Base-by-base conservation (phyloP, 2,888 invertebrate species). In the Stegana nigrithorax region DNA sequence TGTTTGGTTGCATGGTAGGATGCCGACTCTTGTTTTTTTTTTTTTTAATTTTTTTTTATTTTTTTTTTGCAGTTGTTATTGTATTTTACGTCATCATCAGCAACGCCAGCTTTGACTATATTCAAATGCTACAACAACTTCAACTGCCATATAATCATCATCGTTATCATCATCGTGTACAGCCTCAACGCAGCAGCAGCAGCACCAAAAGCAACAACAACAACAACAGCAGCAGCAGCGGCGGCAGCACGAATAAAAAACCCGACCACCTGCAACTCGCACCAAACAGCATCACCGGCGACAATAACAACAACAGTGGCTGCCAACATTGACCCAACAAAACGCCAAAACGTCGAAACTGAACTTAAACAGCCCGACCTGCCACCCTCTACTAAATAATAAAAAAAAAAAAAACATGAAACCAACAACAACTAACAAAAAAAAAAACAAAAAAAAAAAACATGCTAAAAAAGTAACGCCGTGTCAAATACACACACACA, bases 1-100 rank as follows among this genome's bases (percentile, higher is more conserved):
- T 63, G 67, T 69, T 79, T 66, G 78, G 78, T 79, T 76, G 75
- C 75, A 76, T 76, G 78, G 75, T 75, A 76, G 72, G 78, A 58
- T 47, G 62, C 42, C n/a, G n/a, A n/a, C n/a, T n/a, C n/a, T n/a
- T n/a, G n/a, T n/a, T n/a, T n/a, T n/a, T n/a, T n/a, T n/a, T n/a
- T n/a, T n/a, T n/a, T n/a, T n/a, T n/a, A n/a, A n/a, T n/a, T n/a
- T n/a, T n/a, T n/a, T 42, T 47, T 25, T 25, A 23, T 23, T 23
- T 25, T 10, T 47, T 47, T 21, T 12, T 47, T 21, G 36, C 4
- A n/a, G 36, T 25, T 47, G 47, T 47, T n/a, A n/a, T n/a, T n/a
- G 65, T 26, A 44, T 17, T 26, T 12, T 6, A 19, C 23, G 56
- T 21, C 56, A 39, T 23, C 56, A 57, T 19, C 42, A 42, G n/a